phyloP scores from a whole-genome alignment of 1,140 invertebrate species.

The Acyrthosiphon pisum region DNA sequence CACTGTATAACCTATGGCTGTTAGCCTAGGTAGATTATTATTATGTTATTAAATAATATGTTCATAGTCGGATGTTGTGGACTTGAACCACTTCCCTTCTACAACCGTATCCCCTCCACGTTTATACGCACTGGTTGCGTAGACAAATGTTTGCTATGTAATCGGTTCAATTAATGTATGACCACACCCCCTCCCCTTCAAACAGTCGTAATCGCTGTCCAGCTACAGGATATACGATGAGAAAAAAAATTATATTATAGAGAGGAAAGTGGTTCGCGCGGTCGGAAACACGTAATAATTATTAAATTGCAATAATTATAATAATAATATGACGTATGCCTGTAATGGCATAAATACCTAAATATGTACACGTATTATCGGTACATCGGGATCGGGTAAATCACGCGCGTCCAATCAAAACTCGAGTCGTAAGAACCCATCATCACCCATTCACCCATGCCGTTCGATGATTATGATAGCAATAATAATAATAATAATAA shows the following conservation, averaged over 20 bases:
- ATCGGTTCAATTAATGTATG: neutral
- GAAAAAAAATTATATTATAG: neutral
- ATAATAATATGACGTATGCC: neutral
- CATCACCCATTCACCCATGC: too few relatives aligned
- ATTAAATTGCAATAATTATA: neutral
- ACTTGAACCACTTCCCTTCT: neutral
- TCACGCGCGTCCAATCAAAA: neutral
- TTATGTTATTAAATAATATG: neutral
- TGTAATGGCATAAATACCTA: neutral
- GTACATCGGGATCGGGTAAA: neutral
- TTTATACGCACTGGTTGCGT: neutral
- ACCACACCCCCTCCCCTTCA: too few relatives aligned
- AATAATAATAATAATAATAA: neutral
- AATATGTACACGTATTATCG: neutral
- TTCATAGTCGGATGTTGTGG: neutral
- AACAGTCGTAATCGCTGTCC: neutral
- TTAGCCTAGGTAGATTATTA: neutral
- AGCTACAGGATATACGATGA: neutral
- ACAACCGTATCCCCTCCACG: neutral
- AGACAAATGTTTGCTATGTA: neutral
- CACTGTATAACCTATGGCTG: neutral
- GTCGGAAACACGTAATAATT: neutral
- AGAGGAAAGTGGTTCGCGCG: neutral
- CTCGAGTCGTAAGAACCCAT: neutral
- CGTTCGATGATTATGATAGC: too few relatives aligned